Conservation (phyloP, 2,888 invertebrate species). For the Meandrusa payeni region DNA sequence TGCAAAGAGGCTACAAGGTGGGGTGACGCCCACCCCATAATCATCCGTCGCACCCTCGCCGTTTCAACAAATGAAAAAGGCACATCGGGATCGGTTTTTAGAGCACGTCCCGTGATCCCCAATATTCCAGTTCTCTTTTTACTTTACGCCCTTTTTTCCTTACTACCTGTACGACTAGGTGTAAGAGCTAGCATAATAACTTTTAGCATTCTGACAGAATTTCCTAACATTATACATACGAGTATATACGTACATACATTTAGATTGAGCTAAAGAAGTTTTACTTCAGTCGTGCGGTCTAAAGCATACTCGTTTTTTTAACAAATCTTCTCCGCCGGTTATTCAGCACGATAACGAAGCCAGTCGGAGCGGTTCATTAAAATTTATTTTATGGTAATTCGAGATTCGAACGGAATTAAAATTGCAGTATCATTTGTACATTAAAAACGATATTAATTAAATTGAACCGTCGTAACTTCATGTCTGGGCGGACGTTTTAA, state of each 20-base stretch:
- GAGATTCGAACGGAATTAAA: conserved; percentile 3
- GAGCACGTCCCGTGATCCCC: conserved; percentile 15
- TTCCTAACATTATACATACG: conserved; percentile 30
- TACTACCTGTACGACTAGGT: conserved; percentile 6
- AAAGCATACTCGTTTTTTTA: conserved; percentile 3
- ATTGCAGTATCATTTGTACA: too few relatives aligned
- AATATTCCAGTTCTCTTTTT: conserved; percentile 1
- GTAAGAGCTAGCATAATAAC: conserved; percentile 32
- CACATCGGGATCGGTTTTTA: conserved; percentile 11
- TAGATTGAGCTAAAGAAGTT: too few relatives aligned
- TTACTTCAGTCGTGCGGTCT: too few relatives aligned
- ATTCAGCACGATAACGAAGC: conserved; percentile 13
- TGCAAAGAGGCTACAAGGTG: background rate
- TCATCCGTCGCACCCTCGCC: background rate
- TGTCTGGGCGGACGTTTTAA: too few relatives aligned
- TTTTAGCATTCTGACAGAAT: conserved; percentile 37
- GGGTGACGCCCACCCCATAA: conserved; percentile 12
- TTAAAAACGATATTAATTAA: too few relatives aligned
- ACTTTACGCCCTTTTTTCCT: background rate
- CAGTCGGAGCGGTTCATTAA: conserved; percentile 15
- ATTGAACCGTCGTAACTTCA: too few relatives aligned
- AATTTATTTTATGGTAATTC: conserved; percentile 15
- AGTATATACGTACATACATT: too few relatives aligned
- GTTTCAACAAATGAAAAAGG: conserved; percentile 17
- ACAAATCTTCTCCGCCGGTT: conserved; percentile 1